Evolutionary conservation across 2,113 vertebrate genomes (phyloP), one percentile per base, ranked within the genome.

Genomic region (Leptocoma aspasia): DNA sequence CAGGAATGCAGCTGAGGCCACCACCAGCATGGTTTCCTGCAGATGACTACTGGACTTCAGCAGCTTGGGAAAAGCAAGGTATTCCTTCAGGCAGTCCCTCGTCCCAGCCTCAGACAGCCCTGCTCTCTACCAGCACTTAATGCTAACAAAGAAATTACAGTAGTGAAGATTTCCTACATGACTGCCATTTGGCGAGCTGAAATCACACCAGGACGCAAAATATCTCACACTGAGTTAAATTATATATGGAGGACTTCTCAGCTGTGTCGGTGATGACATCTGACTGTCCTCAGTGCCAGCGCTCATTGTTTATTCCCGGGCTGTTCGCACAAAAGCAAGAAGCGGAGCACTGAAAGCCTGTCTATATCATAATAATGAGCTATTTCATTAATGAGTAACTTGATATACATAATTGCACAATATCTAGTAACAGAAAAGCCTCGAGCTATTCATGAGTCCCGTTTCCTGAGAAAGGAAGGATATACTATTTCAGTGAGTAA

Each of bases 371-470:
- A 90, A 86, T 85, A 96, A 75, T 28, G 27, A 86, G 57, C 84
- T 92, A 75, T 90, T 92, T 90, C 91, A 77, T 86, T 96, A 96
- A 96, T 89, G 92, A 69, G 96, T 96, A 56, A 98, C 92, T 70
- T 66, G 95, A 94, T 97, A 95, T 24, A 80, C 50, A 75, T 85
- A 86, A 95, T 70, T 94, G 86, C 66, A 52, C 54, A 78, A 82
- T 97, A 97, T 98, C 97, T 91, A 86, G 81, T 98, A 95, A 97
- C 98, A 97, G 92, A 88, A 88, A 95, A 86, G 68, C 87, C 65
- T 79, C 44, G 9, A 95, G 76, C 86, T 96, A 95, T 96, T 97
- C 52, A 79, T 87, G 81, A 96, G 95, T 92, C 96, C 68, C 1
- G 7, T 97, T 97, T 97, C 94, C 93, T 89, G 59, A 94, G 92